Conservation (phyloP, 2,888 invertebrate species). For the Onchidella celtica region DNA sequence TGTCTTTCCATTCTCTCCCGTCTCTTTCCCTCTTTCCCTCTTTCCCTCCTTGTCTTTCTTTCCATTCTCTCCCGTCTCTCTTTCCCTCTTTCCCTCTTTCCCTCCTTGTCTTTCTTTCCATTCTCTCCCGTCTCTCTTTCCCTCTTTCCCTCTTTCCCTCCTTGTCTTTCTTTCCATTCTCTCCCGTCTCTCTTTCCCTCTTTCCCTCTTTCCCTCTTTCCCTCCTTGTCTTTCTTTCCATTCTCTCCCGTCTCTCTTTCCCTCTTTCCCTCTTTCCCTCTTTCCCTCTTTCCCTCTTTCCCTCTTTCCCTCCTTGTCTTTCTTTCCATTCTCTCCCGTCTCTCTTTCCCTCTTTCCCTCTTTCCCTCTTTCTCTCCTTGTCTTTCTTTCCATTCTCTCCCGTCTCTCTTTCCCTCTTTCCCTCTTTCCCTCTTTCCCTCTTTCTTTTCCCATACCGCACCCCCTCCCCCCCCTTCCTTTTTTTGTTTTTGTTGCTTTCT, state of each 20-base stretch:
- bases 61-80: background rate
- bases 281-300: slow-evolving; percentile 1
- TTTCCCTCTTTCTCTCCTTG: slow-evolving; percentile 11
- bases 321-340: background rate
- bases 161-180: background rate
- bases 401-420: slow-evolving; percentile 10
- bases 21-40: background rate
- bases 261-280: slow-evolving; percentile 7
- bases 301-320: slow-evolving; percentile 5
- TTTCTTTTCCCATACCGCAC: slow-evolving; percentile 4
- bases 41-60: background rate
- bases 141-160: background rate
- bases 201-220: slow-evolving; percentile 13
- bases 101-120: background rate
- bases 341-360: background rate
- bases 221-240: background rate
- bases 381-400: slow-evolving; percentile 8
- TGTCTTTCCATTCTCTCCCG: background rate
- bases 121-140: background rate
- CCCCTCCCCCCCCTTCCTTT: slow-evolving; percentile 17
- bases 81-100: background rate
- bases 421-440: background rate
- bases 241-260: background rate
- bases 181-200: slow-evolving; percentile 6
- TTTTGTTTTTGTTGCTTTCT: no score